phyloP scores from a whole-genome alignment of 2,888 invertebrate species.

The Embidobia sp. region DNA sequence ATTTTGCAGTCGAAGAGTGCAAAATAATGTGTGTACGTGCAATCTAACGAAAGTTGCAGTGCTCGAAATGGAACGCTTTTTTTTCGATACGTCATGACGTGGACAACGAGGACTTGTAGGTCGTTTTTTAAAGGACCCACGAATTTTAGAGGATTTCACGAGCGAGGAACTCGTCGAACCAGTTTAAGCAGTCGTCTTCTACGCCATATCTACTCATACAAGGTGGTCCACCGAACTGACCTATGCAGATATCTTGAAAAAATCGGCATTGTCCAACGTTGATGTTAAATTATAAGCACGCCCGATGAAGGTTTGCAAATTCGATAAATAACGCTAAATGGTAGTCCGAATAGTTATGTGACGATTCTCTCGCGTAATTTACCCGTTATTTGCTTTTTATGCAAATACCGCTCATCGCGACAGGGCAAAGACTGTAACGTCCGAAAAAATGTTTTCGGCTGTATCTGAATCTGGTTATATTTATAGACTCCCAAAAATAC shows the following conservation, averaged over 20 bases:
- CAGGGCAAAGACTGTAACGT: slow-evolving; percentile 7
- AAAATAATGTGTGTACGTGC: too few relatives aligned
- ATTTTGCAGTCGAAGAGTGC: too few relatives aligned
- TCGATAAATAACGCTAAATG: slow-evolving; percentile 18
- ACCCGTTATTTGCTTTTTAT: slow-evolving; percentile 1
- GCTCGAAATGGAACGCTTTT: slow-evolving; percentile 42
- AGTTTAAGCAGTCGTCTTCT: slow-evolving; percentile 63
- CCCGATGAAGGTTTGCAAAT: not conserved
- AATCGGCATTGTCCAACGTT: slow-evolving; percentile 46
- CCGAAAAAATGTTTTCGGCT: slow-evolving; percentile 17
- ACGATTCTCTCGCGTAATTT: slow-evolving; percentile 6
- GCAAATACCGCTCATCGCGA: slow-evolving; percentile 2
- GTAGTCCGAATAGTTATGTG: not conserved
- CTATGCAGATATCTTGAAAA: slow-evolving; percentile 60
- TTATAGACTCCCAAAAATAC: slow-evolving; percentile 2
- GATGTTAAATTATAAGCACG: slow-evolving; percentile 29
- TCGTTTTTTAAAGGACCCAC: slow-evolving; percentile 65
- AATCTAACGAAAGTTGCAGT: slow-evolving; percentile 59
- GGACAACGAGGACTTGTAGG: slow-evolving; percentile 55
- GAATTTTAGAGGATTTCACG: slow-evolving; percentile 62
- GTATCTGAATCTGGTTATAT: slow-evolving; percentile 9
- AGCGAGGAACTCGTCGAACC: slow-evolving; percentile 62
- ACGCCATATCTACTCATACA: slow-evolving; percentile 60
- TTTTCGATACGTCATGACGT: slow-evolving; percentile 59
- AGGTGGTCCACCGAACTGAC: slow-evolving; percentile 66